Evolutionary conservation across 2,113 vertebrate genomes (phyloP), one percentile per base, ranked within the genome.

Genomic region (Seriola rivoliana): DNA sequence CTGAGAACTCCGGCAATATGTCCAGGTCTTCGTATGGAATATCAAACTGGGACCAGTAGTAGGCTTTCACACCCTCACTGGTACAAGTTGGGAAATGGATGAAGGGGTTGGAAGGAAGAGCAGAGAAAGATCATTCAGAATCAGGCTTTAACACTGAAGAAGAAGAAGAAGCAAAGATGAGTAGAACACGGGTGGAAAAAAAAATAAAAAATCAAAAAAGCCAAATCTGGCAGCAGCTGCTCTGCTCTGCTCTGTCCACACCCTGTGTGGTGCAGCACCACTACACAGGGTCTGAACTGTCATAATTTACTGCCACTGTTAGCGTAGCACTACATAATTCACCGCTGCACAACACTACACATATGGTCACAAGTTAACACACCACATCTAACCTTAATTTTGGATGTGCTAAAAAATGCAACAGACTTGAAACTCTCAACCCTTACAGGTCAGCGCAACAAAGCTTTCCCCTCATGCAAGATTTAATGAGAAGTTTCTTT

Each of bases 21-120:
- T 92, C 93, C 66, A 90, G 70, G 40, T 95, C 91, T 0, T 11
- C 2, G 0, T 57, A 44, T 8, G 95, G 95, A 63, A 96, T 68
- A 1, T 93, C 71, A 81, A 96, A 96, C 83, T 86, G 86, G 69
- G 86, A 92, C 95, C 95, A 96, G 80, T 93, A 90, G 85, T 94
- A 96, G 21, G 92, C 95, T 3, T 57, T 48, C 25, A 95, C 86
- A 14, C 95, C 95, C 79, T 95, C 94, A 55, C 95, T 96, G 87
- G 60, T 80, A 67, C 3, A 52, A 55, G 59, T 9, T 29, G 29
- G 25, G 42, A 64, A 62, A 70, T n/a, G 0, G 21, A 62, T 10
- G 4, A 13, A 65, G 12, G 19, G 7, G 3, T 9, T 29, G 38
- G 2, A 59, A 52, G 46, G 6, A 38, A 42, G 5, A 2, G 7